These are phyloP conservation scores for Saguinus imperator DNA, from an alignment of 2,113 vertebrate genomes.

Conservation along the genomic window DNA sequence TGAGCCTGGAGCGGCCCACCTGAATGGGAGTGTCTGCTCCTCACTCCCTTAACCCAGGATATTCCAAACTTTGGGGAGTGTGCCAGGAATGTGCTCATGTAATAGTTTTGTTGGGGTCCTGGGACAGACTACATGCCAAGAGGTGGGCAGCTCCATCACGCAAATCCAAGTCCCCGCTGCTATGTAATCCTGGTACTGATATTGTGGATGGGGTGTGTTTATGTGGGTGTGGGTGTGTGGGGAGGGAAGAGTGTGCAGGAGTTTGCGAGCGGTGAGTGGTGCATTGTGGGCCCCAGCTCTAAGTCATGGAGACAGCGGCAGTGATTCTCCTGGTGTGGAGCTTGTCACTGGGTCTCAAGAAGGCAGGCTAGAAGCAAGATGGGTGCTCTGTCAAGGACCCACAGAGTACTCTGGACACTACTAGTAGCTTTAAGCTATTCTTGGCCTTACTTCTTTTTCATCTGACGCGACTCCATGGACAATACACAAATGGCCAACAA, in stretches of 20 bases:
- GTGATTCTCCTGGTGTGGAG: background rate
- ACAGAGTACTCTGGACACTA: background rate
- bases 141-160: background rate
- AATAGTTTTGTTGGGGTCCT: background rate
- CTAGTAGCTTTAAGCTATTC: background rate
- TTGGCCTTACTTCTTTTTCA: background rate
- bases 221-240: fast-evolving
- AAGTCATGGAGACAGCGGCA: background rate
- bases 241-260: too few species aligned
- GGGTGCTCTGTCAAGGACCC: background rate
- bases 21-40: background rate
- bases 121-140: background rate
- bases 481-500: background rate
- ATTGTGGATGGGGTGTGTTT: background rate
- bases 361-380: background rate
- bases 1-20: background rate
- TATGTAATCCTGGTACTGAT: background rate
- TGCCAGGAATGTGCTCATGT: fast-evolving
- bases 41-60: background rate
- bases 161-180: background rate
- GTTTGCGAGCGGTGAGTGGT: too few species aligned
- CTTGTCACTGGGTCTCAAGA: background rate
- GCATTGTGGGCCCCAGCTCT: background rate
- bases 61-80: background rate
- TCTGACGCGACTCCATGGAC: background rate